Evolutionary conservation across 2,113 vertebrate genomes (phyloP).

Genomic region (Chionodraco myersi): DNA sequence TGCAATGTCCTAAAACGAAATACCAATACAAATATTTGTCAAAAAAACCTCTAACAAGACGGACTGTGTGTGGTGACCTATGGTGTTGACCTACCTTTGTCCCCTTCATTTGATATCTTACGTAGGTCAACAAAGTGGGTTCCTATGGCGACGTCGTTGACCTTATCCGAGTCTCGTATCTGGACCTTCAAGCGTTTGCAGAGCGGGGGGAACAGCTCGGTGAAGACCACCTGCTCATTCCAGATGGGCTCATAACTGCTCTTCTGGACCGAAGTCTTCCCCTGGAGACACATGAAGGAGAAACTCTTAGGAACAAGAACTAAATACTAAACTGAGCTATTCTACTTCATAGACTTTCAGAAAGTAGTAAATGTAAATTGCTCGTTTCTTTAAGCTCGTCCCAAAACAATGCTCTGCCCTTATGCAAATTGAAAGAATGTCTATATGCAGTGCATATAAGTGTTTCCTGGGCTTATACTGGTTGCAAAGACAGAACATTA

Average conservation of each 20-base stretch:
- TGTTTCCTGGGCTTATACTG: background rate
- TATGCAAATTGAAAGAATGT: background rate
- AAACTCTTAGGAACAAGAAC: background rate
- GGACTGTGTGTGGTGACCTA: slow-evolving; percentile 60
- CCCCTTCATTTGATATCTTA: slow-evolving; percentile 97
- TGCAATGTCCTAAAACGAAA: too few species aligned
- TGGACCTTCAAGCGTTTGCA: slow-evolving; percentile 96
- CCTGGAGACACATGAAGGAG: slow-evolving; percentile 79
- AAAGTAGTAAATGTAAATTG: background rate
- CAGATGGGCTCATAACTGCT: slow-evolving; percentile 97
- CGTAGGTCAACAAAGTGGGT: slow-evolving; percentile 96
- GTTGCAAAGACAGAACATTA: background rate
- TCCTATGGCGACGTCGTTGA: slow-evolving; percentile 96
- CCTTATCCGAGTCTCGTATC: slow-evolving; percentile 97
- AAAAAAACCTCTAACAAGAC: background rate
- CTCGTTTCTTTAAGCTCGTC: background rate
- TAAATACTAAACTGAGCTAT: background rate
- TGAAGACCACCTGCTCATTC: slow-evolving; percentile 96
- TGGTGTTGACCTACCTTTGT: slow-evolving; percentile 88
- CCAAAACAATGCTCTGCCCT: background rate
- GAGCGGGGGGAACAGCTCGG: slow-evolving; percentile 95
- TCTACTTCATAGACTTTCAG: background rate
- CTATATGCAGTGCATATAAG: too few species aligned
- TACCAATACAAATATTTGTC: too few species aligned
- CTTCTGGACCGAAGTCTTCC: slow-evolving; percentile 95